Conservation (phyloP, 2,888 invertebrate genomes). For the Vannuccia rotundouncinata region DNA sequence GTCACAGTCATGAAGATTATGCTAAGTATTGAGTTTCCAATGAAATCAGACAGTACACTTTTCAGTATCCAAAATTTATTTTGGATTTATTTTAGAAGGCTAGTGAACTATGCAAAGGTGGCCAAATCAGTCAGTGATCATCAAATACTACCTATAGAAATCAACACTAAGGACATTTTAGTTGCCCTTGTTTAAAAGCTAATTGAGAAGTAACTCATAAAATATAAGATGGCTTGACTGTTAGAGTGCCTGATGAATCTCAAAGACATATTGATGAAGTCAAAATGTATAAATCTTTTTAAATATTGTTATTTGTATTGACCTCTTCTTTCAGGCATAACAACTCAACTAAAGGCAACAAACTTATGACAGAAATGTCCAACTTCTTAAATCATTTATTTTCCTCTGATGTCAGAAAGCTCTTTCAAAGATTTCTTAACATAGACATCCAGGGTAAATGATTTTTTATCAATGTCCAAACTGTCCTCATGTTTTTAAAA, state of each 20-base stretch:
- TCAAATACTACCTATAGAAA: not conserved
- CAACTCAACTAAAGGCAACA: not conserved
- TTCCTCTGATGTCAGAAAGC: conserved; percentile 16
- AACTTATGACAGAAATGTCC: not conserved
- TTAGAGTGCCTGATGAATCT: conserved; percentile 9
- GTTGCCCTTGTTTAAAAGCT: not conserved
- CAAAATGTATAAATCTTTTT: not conserved
- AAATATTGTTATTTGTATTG: not conserved
- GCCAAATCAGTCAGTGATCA: not conserved
- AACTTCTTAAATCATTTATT: not conserved
- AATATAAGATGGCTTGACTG: conserved; percentile 11
- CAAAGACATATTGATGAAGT: not conserved
- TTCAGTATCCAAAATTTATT: not conserved
- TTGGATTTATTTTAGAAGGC: not conserved
- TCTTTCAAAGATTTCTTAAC: conserved; percentile 15
- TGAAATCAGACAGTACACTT: not conserved
- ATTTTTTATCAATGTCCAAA: not conserved
- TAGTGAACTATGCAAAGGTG: not conserved
- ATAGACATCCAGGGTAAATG: not conserved
- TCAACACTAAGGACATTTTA: not conserved
- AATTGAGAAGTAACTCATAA: not conserved
- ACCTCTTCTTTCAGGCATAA: not conserved
- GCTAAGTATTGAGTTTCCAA: not conserved
- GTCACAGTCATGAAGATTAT: not conserved
- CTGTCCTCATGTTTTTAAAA: not conserved